Conservation (phyloP, 2,113 vertebrate genomes). For the Microtus richardsoni region DNA sequence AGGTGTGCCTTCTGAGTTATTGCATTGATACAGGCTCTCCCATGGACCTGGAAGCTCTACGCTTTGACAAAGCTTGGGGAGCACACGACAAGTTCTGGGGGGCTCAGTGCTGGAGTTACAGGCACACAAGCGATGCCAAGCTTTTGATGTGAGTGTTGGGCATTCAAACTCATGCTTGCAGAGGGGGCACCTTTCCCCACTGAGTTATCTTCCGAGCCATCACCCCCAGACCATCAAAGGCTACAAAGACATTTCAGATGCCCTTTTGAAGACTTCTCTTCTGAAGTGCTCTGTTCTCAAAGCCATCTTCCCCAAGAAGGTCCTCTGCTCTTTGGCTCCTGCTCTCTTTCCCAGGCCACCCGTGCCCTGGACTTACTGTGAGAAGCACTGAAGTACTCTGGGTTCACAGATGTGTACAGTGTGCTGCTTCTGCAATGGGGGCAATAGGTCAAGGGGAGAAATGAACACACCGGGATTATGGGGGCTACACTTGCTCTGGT, state of each 20-base stretch:
- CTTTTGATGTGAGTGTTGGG: too few relatives aligned
- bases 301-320: not conserved
- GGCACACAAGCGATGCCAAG: not conserved
- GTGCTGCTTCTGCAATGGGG: constrained; percentile 80
- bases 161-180: not conserved
- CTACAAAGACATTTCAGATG: not conserved
- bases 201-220: not conserved
- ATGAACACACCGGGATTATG: not conserved
- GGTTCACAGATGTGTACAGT: constrained; percentile 89
- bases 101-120: too few relatives aligned
- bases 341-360: not conserved
- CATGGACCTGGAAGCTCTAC: not conserved
- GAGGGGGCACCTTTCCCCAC: not conserved
- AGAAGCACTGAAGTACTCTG: constrained; percentile 88
- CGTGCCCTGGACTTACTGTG: constrained; percentile 79
- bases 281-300: not conserved
- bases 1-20: not conserved
- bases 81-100: too few relatives aligned
- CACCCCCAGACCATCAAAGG: not conserved
- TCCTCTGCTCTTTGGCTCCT: not conserved
- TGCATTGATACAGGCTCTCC: not conserved
- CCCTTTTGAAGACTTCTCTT: not conserved
- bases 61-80: not conserved
- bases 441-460: not conserved
- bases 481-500: not conserved